Evolutionary conservation across 2,888 invertebrate genomes (phyloP), one percentile per base, ranked within the genome.

Genomic region (Atethmia centrago): DNA sequence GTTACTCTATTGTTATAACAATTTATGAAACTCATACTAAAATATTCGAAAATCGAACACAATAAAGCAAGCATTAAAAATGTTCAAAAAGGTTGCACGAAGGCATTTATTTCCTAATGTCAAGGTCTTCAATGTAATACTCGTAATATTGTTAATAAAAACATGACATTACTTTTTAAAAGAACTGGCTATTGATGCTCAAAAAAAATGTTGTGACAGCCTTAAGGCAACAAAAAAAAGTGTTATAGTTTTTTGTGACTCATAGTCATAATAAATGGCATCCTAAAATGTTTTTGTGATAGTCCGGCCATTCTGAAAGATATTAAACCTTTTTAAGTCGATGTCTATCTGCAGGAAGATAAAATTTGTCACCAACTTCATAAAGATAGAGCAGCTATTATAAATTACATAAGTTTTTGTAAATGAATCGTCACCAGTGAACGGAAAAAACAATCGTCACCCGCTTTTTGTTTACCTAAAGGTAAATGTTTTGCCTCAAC

Each of bases 21-120:
- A 53, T 58, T 72, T 70, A 53, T 40, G 56, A 55, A 71, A 68
- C 2, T 61, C n/a, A 16, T 45, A 55, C 14, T n/a, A n/a, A 19
- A 14, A 47, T 40, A 16, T 28, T 56, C 55, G 55, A 28, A 61
- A 63, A 62, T 69, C 63, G 42, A 61, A 59, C 65, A 78, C 71
- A 51, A 73, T 58, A 63, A 72, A 70, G 64, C 64, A 67, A 61
- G 56, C 53, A 71, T 77, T 74, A 42, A 69, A 71, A 65, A 81
- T 72, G 55, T 49, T 68, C 40, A 71, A 71, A 79, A 81, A 84
- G 82, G 72, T 84, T 82, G 68, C 82, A 77, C 51, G 71, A 74
- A 79, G 76, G 45, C 70, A 84, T 82, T 84, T 84, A 84, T 82
- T 84, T 84, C 74, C 74, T 84, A 83, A 84, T 84, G 85, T 70